Percentiles rank a stretch among this genome's conserved stretches.
phyloP scores from a whole-genome alignment of 2,797 vertebrate species.

The Malacoraja senta region DNA sequence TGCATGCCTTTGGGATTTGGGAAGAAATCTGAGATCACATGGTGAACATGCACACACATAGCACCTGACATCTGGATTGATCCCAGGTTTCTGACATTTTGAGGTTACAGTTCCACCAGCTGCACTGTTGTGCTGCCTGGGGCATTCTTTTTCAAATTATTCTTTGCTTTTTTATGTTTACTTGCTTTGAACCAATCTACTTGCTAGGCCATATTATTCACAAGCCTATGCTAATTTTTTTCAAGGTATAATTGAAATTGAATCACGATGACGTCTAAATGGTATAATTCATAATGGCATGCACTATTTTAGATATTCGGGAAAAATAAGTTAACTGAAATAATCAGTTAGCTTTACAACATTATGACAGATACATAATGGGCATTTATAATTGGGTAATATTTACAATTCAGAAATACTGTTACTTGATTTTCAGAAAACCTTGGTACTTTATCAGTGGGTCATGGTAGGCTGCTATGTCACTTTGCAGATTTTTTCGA shows the following conservation, averaged over 20 bases:
- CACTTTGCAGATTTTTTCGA: background rate
- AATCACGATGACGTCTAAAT: background rate
- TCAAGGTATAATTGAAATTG: background rate
- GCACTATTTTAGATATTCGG: background rate
- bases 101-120: too few species aligned
- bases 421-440: conserved; percentile 2
- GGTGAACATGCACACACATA: too few species aligned
- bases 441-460: background rate
- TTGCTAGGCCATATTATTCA: background rate
- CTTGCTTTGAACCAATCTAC: background rate
- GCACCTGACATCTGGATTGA: background rate
- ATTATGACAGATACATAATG: background rate
- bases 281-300: background rate
- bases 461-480: background rate
- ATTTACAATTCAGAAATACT: background rate
- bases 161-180: background rate
- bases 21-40: too few species aligned
- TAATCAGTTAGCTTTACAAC: background rate
- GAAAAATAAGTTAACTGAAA: background rate
- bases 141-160: background rate
- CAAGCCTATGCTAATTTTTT: background rate
- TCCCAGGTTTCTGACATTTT: background rate
- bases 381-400: background rate
- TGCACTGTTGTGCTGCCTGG: too few species aligned
- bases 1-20: too few species aligned